Evolutionary conservation across 2,113 vertebrate genomes (phyloP), one percentile per base, ranked within the genome.

Genomic region (Centropus unirufus): DNA sequence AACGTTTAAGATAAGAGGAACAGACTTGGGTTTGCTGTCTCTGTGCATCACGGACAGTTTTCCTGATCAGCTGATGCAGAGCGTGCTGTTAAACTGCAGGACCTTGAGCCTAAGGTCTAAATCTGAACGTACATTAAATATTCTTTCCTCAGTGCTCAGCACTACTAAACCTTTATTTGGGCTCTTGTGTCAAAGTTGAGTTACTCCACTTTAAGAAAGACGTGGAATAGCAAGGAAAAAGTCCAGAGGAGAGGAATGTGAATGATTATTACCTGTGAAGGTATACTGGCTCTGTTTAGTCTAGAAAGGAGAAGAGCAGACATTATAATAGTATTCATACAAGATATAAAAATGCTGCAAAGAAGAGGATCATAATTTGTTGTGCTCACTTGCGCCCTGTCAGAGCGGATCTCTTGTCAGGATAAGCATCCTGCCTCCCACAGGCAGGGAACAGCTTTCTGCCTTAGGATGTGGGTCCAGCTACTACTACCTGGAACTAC

Each of bases 301-400:
- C 95, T 97, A 93, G 96, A 96, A 97, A 93, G 90, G 83, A 95
- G 96, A 94, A 96, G 83, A 97, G 83, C 83, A 95, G 83, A 96
- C 29, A 42, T 95, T 93, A 81, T 78, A 88, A 95, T 70, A 34
- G 20, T 74, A 74, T 92, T 81, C 92, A 92, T 59, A 70, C 83
- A 81, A 70, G 80, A 64, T 79, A 1, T 40, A 84, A 86, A 87
- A 70, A 29, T 36, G 27, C 62, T 94, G 80, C 81, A 88, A 55
- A 91, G 81, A 78, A 69, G 85, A 64, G 62, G 82, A 91, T 40
- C 64, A 72, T 64, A 0, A 69, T 66, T 85, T 66, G 23, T 87
- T 83, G 36, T 64, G 30, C 54, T 85, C 29, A 36, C 49, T 92
- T 68, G 64, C 27, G 27, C 64, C 19, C 62, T 94, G 78, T 58